These are phyloP conservation scores for Tridacna gigas DNA, from an alignment of 2,888 invertebrate genomes.

Conservation along the genomic window DNA sequence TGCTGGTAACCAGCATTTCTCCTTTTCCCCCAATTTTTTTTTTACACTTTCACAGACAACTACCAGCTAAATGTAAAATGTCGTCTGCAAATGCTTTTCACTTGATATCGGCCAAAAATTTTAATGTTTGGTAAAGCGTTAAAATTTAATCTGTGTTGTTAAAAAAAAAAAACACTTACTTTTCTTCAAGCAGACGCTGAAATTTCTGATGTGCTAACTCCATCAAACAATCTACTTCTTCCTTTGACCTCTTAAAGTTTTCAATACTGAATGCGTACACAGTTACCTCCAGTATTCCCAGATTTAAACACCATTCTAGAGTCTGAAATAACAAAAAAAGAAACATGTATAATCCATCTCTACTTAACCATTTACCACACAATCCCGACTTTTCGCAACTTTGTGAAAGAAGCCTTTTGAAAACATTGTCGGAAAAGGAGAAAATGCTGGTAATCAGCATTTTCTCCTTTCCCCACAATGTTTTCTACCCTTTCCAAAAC, in stretches of 20 bases:
- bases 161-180: conserved; percentile 85
- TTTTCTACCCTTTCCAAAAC: no score
- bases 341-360: neutral
- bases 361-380: no score
- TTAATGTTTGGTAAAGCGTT: neutral
- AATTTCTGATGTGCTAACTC: conserved; percentile 95
- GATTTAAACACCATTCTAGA: conserved; percentile 94
- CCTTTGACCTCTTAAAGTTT: conserved; percentile 96
- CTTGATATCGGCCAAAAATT: no score
- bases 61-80: no score
- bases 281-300: conserved; percentile 97
- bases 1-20: neutral
- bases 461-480: neutral
- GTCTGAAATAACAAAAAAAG: conserved; percentile 85
- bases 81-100: no score
- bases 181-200: conserved; percentile 91
- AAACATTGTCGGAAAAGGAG: conserved; percentile 6
- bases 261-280: conserved; percentile 99
- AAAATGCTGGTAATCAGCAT: neutral
- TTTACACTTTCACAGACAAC: neutral
- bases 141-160: neutral
- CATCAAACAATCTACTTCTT: conserved; percentile 96
- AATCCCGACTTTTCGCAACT: no score
- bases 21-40: neutral
- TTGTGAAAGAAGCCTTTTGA: neutral